A percentile compares a stretch with the other conserved stretches of the same genome.
These are phyloP conservation scores for Brachionus koreanus DNA, from an alignment of 1,140 invertebrate genomes.

Conservation along the genomic window DNA sequence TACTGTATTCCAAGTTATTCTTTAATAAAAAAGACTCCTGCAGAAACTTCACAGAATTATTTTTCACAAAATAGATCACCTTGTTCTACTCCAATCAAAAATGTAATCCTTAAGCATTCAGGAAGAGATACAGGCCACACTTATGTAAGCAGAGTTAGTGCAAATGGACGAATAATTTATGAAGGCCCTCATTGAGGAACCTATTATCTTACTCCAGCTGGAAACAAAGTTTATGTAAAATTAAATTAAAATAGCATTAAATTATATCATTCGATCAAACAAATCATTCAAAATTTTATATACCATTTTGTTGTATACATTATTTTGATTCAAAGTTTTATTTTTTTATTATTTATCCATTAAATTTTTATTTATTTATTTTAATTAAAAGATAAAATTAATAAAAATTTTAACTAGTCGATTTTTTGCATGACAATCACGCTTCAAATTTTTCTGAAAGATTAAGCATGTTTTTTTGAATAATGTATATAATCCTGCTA, in stretches of 20 bases:
- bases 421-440: too few species aligned
- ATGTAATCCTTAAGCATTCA: neutral
- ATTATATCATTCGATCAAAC: neutral
- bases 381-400: too few species aligned
- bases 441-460: too few species aligned
- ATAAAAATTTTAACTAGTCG: too few species aligned
- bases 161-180: conserved; percentile 3
- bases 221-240: neutral
- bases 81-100: neutral
- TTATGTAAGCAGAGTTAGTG: neutral
- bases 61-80: too few species aligned
- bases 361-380: too few species aligned
- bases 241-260: neutral
- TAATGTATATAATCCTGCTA: too few species aligned
- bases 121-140: neutral
- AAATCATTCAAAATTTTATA: neutral
- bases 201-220: neutral
- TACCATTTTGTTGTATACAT: neutral
- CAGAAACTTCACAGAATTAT: too few species aligned
- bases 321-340: neutral
- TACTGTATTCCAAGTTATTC: too few species aligned
- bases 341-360: too few species aligned
- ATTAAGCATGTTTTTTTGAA: too few species aligned
- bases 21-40: too few species aligned
- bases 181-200: neutral